A percentile compares a stretch with the other conserved stretches of the same genome.
Conservation (phyloP, 2,797 vertebrate genomes). For the Tapirus indicus region DNA sequence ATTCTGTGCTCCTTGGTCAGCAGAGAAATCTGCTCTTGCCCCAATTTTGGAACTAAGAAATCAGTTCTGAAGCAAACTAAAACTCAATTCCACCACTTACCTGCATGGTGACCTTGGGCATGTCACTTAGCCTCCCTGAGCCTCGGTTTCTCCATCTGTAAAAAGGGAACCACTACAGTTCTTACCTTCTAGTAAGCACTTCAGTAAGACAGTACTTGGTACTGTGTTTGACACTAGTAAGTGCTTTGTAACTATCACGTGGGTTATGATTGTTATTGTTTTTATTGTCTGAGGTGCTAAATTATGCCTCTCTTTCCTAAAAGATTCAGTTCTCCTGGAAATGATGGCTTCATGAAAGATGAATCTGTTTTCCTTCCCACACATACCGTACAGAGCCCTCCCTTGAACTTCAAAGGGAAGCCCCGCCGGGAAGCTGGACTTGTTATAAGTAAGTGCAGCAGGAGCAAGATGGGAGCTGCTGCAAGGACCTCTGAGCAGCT, state of each 20-base stretch:
- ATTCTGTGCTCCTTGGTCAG: background rate
- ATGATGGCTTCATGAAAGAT: background rate
- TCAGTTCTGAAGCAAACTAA: background rate
- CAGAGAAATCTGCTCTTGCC: background rate
- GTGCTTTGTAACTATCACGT: background rate
- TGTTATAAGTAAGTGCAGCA: background rate
- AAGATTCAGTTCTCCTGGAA: background rate
- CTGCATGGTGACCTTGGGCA: background rate
- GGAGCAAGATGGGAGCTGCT: background rate
- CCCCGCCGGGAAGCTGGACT: background rate
- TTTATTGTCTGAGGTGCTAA: background rate
- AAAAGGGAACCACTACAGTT: background rate
- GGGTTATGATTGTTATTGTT: background rate
- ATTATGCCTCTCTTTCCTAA: background rate
- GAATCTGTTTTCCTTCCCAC: slow-evolving; percentile 52
- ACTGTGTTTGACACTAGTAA: fast-evolving
- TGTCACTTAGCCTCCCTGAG: background rate
- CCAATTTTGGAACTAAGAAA: background rate
- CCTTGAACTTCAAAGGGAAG: slow-evolving; percentile 73
- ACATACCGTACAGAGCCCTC: background rate
- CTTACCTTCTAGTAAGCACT: background rate
- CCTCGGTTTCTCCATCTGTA: background rate
- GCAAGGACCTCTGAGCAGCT: slow-evolving; percentile 63
- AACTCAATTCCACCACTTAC: background rate
- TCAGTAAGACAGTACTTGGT: background rate